Conservation (phyloP, 2,113 vertebrate species). For the Variabilichromis moorii region DNA sequence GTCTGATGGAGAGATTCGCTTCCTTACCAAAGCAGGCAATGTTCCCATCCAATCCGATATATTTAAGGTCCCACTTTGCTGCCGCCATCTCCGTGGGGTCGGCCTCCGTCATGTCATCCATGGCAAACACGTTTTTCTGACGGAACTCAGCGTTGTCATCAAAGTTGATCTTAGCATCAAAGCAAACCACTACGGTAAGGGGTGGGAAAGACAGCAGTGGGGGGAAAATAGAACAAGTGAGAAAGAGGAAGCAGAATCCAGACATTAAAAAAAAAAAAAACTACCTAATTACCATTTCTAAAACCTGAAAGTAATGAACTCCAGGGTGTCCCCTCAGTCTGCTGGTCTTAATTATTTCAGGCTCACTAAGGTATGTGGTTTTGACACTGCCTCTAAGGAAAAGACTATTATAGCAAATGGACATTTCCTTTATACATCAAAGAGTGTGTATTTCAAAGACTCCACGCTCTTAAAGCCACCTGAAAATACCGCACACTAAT, state of each 20-base stretch:
- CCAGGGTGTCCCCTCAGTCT: conserved; percentile 6
- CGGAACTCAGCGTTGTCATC: conserved; percentile 98
- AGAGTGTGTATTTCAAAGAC: conserved; percentile 35
- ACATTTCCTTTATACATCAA: conserved; percentile 41
- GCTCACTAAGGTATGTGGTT: conserved; percentile 1
- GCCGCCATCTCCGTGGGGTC: conserved; percentile 92
- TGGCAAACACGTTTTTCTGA: conserved; percentile 92
- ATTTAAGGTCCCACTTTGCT: conserved; percentile 93
- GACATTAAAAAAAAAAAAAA: not conserved
- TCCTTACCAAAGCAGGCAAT: conserved; percentile 96
- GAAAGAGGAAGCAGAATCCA: not conserved
- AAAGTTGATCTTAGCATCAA: conserved; percentile 99
- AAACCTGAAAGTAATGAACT: conserved; percentile 31
- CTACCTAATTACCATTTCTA: conserved; percentile 11
- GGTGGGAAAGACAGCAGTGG: not conserved
- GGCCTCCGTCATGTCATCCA: conserved; percentile 92
- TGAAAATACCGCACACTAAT: not conserved
- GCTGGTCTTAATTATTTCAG: conserved; percentile 40
- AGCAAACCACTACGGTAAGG: conserved; percentile 85
- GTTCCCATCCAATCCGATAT: conserved; percentile 96
- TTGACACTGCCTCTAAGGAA: conserved; percentile 28
- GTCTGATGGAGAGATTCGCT: not conserved
- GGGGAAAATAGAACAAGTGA: not conserved
- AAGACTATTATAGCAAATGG: conserved; percentile 23
- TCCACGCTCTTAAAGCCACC: not conserved